Evolutionary conservation across 2,888 invertebrate genomes (phyloP).

Genomic region (Agrilus biguttatus): DNA sequence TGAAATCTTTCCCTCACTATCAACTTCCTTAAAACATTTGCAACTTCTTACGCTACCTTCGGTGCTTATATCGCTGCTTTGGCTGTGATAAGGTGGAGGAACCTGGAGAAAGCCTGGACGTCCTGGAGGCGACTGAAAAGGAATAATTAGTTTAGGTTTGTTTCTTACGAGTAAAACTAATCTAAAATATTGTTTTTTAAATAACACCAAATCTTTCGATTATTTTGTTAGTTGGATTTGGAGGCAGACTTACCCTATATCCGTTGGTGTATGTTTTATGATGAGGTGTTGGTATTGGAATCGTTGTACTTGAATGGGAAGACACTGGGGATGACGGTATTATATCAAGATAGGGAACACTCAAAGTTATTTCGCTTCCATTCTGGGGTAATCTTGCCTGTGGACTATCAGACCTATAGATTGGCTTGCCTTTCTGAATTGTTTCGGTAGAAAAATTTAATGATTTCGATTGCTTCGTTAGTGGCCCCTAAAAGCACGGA

Average conservation of each 20-base stretch:
- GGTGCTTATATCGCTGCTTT: conserved; percentile 4
- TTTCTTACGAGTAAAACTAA: background rate
- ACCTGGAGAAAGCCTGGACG: conserved; percentile 2
- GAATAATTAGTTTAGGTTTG: too few species aligned
- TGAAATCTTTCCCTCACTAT: conserved; percentile 13
- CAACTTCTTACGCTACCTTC: conserved; percentile 8
- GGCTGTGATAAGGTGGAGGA: conserved; percentile 2
- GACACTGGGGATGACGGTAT: conserved; percentile 33
- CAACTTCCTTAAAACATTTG: conserved; percentile 13
- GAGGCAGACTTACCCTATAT: background rate
- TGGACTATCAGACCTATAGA: conserved; percentile 15
- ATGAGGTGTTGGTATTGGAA: conserved; percentile 21
- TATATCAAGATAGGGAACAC: conserved; percentile 32
- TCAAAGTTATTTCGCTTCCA: conserved; percentile 36
- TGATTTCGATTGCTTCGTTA: conserved; percentile 15
- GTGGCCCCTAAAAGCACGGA: too few species aligned
- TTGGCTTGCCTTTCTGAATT: too few species aligned
- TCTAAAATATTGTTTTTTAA: too few species aligned
- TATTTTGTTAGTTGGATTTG: background rate
- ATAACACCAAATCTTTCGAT: too few species aligned
- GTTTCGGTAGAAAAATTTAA: conserved; percentile 10
- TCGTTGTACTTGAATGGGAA: conserved; percentile 32
- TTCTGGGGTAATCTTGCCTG: conserved; percentile 21
- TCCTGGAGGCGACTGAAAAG: background rate
- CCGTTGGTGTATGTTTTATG: background rate